Percentiles rank a stretch among this genome's conserved stretches.
Evolutionary conservation across 2,888 invertebrate species (phyloP).

Genomic region (Lithophane ornitopus): DNA sequence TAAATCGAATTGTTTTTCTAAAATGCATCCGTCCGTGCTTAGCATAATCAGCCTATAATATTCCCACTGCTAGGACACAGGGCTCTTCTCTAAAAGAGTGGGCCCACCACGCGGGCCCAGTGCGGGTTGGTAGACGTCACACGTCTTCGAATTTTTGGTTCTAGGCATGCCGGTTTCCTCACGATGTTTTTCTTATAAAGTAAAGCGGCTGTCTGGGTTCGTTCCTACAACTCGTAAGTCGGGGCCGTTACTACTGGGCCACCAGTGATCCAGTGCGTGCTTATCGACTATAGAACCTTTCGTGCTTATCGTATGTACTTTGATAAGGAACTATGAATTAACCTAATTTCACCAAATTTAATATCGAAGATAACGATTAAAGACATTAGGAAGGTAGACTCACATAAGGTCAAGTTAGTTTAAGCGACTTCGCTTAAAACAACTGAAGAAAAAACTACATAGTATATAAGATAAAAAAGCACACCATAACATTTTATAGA

Average conservation of each 20-base stretch:
- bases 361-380: background rate
- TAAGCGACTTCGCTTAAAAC: too few relatives aligned
- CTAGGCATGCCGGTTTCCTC: too few relatives aligned
- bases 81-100: too few relatives aligned
- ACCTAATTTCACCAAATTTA: background rate
- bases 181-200: too few relatives aligned
- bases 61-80: too few relatives aligned
- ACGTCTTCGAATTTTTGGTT: too few relatives aligned
- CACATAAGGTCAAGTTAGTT: background rate
- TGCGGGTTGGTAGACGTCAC: too few relatives aligned
- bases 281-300: background rate
- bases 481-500: background rate
- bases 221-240: too few relatives aligned
- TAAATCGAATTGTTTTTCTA: background rate
- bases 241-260: too few relatives aligned
- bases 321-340: background rate
- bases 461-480: background rate
- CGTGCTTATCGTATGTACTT: background rate
- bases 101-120: too few relatives aligned
- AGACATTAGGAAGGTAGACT: background rate
- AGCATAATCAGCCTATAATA: too few relatives aligned
- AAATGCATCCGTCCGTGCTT: background rate
- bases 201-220: too few relatives aligned
- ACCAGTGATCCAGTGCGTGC: background rate
- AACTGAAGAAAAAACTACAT: background rate